Conservation (phyloP, 2,888 invertebrate genomes). For the Xestoiulus laeticollis region DNA sequence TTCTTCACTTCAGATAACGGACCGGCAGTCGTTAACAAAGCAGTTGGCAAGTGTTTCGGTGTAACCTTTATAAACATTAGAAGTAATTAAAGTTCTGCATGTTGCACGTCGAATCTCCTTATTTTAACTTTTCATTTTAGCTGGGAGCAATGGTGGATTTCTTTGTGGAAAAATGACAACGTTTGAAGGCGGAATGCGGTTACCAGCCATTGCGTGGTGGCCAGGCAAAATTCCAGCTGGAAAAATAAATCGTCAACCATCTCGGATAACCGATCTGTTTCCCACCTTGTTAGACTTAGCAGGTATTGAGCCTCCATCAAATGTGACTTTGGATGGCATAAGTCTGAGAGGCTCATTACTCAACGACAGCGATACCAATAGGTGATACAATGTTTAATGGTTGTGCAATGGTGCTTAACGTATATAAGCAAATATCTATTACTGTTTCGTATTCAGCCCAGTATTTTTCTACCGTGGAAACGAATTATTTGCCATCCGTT, state of each 20-base stretch:
- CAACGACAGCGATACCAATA: slow-evolving; percentile 50
- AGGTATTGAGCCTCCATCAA: slow-evolving; percentile 60
- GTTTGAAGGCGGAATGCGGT: slow-evolving; percentile 69
- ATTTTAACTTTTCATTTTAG: slow-evolving; percentile 60
- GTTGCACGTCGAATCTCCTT: not conserved
- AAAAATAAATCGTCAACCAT: slow-evolving; percentile 63
- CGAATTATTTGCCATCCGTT: slow-evolving; percentile 67
- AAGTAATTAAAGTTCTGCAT: no score
- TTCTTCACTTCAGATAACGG: slow-evolving; percentile 68
- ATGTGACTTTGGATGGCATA: slow-evolving; percentile 64
- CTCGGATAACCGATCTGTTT: slow-evolving; percentile 65
- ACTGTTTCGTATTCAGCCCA: slow-evolving; percentile 60
- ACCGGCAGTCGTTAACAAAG: slow-evolving; percentile 65
- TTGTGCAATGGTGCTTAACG: not conserved
- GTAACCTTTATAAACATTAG: no score
- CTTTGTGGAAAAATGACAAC: slow-evolving; percentile 69
- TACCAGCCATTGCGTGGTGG: slow-evolving; percentile 69
- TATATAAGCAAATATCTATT: not conserved
- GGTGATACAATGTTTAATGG: not conserved
- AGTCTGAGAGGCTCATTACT: slow-evolving; percentile 57
- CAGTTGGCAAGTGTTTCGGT: slow-evolving; percentile 60
- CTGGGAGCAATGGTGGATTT: slow-evolving; percentile 67
- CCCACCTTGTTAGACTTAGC: slow-evolving; percentile 63
- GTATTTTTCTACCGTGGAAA: slow-evolving; percentile 68
- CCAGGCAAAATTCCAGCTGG: slow-evolving; percentile 64